A percentile compares a stretch with the other conserved stretches of the same genome.
Evolutionary conservation across 2,888 invertebrate genomes (phyloP).

Genomic region (Brachyopa scutellaris): DNA sequence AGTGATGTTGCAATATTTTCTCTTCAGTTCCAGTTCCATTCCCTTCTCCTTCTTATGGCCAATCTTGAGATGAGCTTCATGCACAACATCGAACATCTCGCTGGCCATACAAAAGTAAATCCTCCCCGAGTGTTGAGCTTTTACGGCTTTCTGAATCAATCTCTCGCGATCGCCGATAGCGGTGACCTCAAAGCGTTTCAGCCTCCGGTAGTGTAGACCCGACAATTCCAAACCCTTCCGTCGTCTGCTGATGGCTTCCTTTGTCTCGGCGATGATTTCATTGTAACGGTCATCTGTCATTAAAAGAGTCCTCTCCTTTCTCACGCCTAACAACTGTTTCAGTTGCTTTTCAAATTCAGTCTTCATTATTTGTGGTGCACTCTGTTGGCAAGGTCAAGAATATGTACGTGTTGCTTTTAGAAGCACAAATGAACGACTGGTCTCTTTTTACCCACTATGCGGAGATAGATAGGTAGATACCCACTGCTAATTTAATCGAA

Average conservation of each 20-base stretch:
- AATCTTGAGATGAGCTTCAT: conserved; percentile 42
- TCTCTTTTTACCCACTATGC: conserved; percentile 25
- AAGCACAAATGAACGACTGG: conserved; percentile 23
- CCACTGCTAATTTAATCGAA: neutral
- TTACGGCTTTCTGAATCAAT: conserved; percentile 13
- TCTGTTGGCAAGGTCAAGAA: neutral
- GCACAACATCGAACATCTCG: conserved; percentile 55
- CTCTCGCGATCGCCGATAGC: conserved; percentile 18
- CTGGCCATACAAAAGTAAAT: conserved; percentile 24
- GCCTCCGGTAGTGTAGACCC: conserved; percentile 44
- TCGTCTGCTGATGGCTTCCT: conserved; percentile 28
- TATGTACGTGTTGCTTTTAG: conserved; percentile 9
- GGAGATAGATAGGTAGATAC: neutral
- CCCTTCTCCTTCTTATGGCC: conserved; percentile 63
- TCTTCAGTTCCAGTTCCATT: conserved; percentile 52
- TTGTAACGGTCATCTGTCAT: conserved; percentile 46
- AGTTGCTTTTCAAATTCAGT: conserved; percentile 41
- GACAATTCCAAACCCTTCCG: conserved; percentile 13
- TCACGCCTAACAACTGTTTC: conserved; percentile 27
- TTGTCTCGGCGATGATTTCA: conserved; percentile 31
- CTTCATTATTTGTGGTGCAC: conserved; percentile 19
- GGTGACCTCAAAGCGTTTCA: conserved; percentile 50
- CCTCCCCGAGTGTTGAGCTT: neutral
- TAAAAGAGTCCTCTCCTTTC: conserved; percentile 30
- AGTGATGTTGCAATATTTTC: conserved; percentile 59